Percentiles rank a stretch among this genome's conserved stretches.
Conservation (phyloP, 1,140 invertebrate genomes). For the Drosophila arizonae region DNA sequence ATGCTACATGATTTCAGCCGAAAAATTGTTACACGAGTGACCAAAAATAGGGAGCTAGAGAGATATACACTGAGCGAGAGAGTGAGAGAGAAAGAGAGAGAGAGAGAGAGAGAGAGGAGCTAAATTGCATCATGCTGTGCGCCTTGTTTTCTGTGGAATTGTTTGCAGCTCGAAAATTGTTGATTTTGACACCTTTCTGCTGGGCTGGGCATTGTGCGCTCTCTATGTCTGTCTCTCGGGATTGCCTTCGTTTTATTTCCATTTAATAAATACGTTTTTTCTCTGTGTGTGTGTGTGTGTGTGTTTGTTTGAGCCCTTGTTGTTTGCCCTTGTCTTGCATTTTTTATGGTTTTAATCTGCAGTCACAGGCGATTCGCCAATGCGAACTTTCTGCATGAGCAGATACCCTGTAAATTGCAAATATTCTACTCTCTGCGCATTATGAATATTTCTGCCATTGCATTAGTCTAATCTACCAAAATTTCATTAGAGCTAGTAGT, state of each 20-base stretch:
- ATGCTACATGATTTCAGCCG: conserved; percentile 44
- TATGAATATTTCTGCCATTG: no score
- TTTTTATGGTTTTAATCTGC: conserved; percentile 73
- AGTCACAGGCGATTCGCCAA: conserved; percentile 29
- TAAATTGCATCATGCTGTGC: conserved; percentile 77
- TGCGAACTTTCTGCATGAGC: conserved; percentile 42
- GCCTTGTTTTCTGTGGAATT: conserved; percentile 68
- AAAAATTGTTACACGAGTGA: conserved; percentile 48
- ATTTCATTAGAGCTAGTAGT: not conserved
- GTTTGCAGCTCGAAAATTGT: conserved; percentile 76
- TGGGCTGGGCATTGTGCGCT: conserved; percentile 34
- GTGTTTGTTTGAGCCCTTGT: conserved; percentile 32
- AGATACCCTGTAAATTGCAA: conserved; percentile 20
- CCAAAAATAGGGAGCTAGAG: conserved; percentile 3
- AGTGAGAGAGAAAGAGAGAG: not conserved
- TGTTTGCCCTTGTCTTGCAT: conserved; percentile 54
- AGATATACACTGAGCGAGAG: not conserved
- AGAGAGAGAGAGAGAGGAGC: conserved; percentile 20
- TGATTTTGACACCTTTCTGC: conserved; percentile 77
- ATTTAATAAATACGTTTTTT: conserved; percentile 68
- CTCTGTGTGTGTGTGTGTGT: no score
- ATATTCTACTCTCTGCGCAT: not conserved
- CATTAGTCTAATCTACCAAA: not conserved
- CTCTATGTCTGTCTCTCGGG: not conserved
- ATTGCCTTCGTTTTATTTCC: conserved; percentile 62